Evolutionary conservation across 2,113 vertebrate species (phyloP).

Genomic region (Actenoides lindsayi): DNA sequence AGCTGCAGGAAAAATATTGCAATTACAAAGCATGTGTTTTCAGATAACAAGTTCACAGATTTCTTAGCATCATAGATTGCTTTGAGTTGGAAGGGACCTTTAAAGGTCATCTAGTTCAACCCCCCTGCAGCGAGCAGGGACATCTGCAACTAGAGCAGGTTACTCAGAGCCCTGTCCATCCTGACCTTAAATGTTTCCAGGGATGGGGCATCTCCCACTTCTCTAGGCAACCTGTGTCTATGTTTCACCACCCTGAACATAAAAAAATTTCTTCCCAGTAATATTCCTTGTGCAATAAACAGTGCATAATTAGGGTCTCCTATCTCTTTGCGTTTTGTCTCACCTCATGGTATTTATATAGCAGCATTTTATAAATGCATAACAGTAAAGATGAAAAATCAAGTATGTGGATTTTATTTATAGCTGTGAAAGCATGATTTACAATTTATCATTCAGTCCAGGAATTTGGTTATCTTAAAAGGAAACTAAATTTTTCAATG

Average conservation of each 20-base stretch:
- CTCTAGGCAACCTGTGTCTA: not conserved
- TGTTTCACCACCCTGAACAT: not conserved
- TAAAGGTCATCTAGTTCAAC: not conserved
- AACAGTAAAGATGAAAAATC: not conserved
- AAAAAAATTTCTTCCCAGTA: not conserved
- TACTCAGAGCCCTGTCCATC: not conserved
- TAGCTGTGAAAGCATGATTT: not conserved
- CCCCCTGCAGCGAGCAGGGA: not conserved
- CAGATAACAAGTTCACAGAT: not conserved
- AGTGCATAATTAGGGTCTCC: not conserved
- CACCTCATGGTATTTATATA: not conserved
- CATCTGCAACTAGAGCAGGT: not conserved
- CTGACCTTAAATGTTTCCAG: not conserved
- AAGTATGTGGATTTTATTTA: not conserved
- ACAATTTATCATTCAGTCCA: not conserved
- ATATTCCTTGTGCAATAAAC: not conserved
- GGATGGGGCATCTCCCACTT: not conserved
- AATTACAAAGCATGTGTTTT: not conserved
- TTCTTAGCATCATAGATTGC: not conserved
- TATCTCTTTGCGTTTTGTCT: not conserved
- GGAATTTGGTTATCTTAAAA: slow-evolving; percentile 28
- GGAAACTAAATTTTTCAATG: slow-evolving; percentile 25
- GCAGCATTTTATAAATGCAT: not conserved
- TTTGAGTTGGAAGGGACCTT: not conserved
- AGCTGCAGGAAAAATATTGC: not conserved